Base-by-base conservation (phyloP, 2,113 vertebrate genomes). In the Hippocampus mohnikei region DNA sequence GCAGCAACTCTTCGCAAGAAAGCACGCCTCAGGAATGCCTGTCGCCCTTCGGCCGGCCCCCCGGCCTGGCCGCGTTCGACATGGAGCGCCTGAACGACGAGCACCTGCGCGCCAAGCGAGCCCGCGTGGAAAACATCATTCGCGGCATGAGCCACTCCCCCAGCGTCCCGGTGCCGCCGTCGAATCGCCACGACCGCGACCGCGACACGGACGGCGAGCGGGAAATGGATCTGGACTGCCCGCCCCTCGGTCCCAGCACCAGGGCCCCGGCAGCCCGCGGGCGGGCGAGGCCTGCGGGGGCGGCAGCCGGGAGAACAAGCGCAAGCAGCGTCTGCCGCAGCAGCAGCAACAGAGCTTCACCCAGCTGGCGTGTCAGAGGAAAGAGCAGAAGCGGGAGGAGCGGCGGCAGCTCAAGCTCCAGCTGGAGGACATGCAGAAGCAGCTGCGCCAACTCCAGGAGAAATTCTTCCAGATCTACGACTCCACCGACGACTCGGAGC, bases 391-490 rank as follows among this genome's bases (percentile, higher is more conserved):
- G 91, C 94, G 94, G 76, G 96, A 98, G 87, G 96, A 99, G 92
- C 95, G 97, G 62, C 90, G 96, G 82, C 96, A 98, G 92, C 94
- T 99, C 87, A 98, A 98, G 81, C 95, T 98, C 87, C 97, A 99
- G 94, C 94, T 99, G 90, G 97, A 99, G 87, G 97, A 99, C 94
- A 98, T 99, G 96, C 97, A 99, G 93, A 98, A 98, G 81, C 97
- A 99, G 94, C 94, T 99, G 87, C 94, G 97, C 77, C 97, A 99
- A 93, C 94, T 99, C 88, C 97, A 99, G 91, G 97, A 99, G 86
- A 99, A 99, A 93, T 98, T 99, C 93, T 98, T 98, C 91, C 97
- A 98, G 88, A 96, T 99, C 91, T 99, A 99, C 0, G 96, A 98
- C 90, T 98, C 96, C 88, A 98, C 96, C 0, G 97, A 99, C 77